These are phyloP conservation scores for Thera britannica DNA, from an alignment of 2,888 invertebrate genomes.

Conservation along the genomic window DNA sequence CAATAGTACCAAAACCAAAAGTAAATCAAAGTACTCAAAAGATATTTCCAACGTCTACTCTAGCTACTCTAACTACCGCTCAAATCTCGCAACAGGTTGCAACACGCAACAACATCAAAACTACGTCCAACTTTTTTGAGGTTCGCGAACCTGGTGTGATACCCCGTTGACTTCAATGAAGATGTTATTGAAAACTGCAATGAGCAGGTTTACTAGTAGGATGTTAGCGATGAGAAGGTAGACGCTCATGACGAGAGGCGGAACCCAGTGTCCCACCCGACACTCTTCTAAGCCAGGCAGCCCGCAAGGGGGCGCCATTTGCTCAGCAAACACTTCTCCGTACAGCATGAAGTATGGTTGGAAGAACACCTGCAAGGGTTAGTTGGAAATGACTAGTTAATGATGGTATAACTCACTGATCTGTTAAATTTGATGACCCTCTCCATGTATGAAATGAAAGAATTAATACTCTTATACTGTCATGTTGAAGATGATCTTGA, in stretches of 20 bases:
- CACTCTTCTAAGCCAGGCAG: conserved; percentile 89
- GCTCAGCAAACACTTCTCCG: conserved; percentile 98
- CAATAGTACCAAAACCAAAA: conserved; percentile 15
- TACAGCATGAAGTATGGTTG: conserved; percentile 99
- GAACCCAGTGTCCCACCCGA: conserved; percentile 96
- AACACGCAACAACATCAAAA: conserved; percentile 53
- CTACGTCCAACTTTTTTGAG: conserved; percentile 50
- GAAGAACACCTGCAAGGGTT: conserved; percentile 91
- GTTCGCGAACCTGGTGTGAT: conserved; percentile 93
- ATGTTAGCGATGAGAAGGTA: conserved; percentile 99
- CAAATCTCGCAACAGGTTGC: conserved; percentile 82
- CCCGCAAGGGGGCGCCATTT: conserved; percentile 97
- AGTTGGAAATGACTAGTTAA: conserved; percentile 40
- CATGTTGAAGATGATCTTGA: neutral
- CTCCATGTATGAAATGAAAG: neutral
- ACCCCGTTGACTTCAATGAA: conserved; percentile 98
- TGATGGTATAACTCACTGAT: neutral
- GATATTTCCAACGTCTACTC: conserved; percentile 17
- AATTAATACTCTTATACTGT: neutral
- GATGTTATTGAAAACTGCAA: conserved; percentile 99
- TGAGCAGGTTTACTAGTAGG: conserved; percentile 97
- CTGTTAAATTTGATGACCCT: conserved; percentile 1
- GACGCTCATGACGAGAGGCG: conserved; percentile 97
- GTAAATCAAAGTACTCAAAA: conserved; percentile 20
- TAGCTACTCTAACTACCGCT: conserved; percentile 33